Evolutionary conservation across 2,888 invertebrate genomes (phyloP), one percentile per base, ranked within the genome.

Genomic region (Branchellion lobata): DNA sequence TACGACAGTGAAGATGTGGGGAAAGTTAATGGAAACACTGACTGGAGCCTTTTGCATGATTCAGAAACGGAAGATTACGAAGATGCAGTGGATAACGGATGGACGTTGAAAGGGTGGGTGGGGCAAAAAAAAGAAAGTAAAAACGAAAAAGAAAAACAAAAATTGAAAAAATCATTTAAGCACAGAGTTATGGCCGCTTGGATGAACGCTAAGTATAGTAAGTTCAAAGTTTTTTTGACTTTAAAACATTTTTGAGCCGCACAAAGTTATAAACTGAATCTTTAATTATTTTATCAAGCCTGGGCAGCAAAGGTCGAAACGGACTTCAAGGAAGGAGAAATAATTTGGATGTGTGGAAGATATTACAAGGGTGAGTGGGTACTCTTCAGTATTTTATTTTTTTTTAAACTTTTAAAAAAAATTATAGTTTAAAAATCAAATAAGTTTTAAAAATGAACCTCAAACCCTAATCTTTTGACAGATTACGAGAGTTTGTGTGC

Each of bases 191-290:
- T 93, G 85, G 93, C 94, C 61, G 93, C 94, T 91, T 94, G 94
- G 94, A 94, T 94, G 87, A 94, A 94, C 88, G 92, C 95, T 81
- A 94, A 94, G 89, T 94, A 94, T 88, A 94, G 92, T 89, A 88
- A 86, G 89, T 61, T 75, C 75, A 31, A 53, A 29, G 18, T 33
- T 8, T 21, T 61, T 18, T 18, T 73, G n/a, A 14, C 34, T 72
- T 29, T 33, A 33, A 33, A 11, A 34, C 24, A 33, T 73, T 78
- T 34, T 72, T 29, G 69, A 24, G 71, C 31, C 57, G 33, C n/a
- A n/a, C n/a, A n/a, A n/a, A n/a, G n/a, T n/a, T n/a, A n/a, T n/a
- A n/a, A 57, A 31, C 27, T 78, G 57, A 1, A 24, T 68, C 5
- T 57, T 18, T 24, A 57, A 14, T 57, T 47, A 27, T 5, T 3